Evolutionary conservation across 2,113 vertebrate species (phyloP).

Genomic region (Neotoma lepida): DNA sequence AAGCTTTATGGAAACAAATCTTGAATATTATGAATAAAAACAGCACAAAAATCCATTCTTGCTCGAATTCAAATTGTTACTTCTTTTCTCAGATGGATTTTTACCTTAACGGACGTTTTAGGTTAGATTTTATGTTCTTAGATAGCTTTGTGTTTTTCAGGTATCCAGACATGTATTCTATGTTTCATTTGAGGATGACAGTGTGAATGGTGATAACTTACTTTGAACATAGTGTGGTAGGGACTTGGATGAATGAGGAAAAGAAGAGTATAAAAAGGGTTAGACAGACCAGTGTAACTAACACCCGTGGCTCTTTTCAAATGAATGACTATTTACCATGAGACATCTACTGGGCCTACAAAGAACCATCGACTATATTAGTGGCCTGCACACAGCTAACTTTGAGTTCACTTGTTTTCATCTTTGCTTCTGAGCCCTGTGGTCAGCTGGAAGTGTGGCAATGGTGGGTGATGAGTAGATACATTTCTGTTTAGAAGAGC

Average conservation of each 20-base stretch:
- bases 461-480: not conserved
- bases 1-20: constrained; percentile 28
- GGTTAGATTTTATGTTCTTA: constrained; percentile 23
- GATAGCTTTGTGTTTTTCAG: constrained; percentile 19
- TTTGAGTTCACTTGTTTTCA: not conserved
- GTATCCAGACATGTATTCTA: not conserved
- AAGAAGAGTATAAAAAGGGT: not conserved
- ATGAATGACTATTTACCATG: not conserved
- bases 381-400: not conserved
- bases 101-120: constrained; percentile 28
- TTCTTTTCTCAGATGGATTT: not conserved
- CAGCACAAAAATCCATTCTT: constrained; percentile 14
- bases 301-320: not conserved
- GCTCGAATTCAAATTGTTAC: constrained; percentile 5
- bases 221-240: not conserved
- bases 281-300: not conserved
- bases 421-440: constrained; percentile 16
- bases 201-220: not conserved
- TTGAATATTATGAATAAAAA: constrained; percentile 50
- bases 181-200: constrained; percentile 31
- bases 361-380: not conserved
- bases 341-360: not conserved
- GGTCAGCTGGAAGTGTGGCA: not conserved
- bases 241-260: constrained; percentile 18
- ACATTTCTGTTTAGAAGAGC: constrained; percentile 11